A percentile compares a stretch with the other conserved stretches of the same genome.
Evolutionary conservation across 2,113 vertebrate genomes (phyloP).

Genomic region (Ptilorrhoa leucosticta): DNA sequence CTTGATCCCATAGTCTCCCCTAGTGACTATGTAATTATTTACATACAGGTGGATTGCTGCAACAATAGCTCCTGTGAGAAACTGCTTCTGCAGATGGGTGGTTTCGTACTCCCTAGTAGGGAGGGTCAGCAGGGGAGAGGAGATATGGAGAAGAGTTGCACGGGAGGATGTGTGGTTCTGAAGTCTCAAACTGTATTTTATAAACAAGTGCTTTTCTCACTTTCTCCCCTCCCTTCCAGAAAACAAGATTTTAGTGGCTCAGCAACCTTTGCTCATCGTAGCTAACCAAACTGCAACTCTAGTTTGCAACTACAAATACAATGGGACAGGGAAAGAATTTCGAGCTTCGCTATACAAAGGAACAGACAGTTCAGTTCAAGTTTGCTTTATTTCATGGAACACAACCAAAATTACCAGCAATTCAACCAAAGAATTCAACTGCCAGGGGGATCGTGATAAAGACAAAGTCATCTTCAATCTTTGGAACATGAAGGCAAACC

Average conservation of each 20-base stretch:
- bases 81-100: background rate
- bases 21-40: background rate
- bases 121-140: background rate
- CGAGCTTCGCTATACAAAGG: constrained; percentile 71
- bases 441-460: constrained; percentile 32
- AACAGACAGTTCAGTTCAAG: constrained; percentile 53
- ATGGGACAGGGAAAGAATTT: constrained; percentile 64
- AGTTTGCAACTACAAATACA: constrained; percentile 71
- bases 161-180: background rate
- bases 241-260: constrained; percentile 74
- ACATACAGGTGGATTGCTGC: background rate
- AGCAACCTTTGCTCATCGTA: constrained; percentile 47
- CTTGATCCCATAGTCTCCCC: background rate
- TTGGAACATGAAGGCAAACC: constrained; percentile 55
- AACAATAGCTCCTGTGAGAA: background rate
- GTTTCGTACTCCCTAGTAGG: background rate
- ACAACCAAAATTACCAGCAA: background rate
- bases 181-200: background rate
- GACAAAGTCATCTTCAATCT: constrained; percentile 71
- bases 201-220: constrained; percentile 46
- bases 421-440: constrained; percentile 50
- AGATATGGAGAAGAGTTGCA: background rate
- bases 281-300: constrained; percentile 45
- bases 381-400: constrained; percentile 68
- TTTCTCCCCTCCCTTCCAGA: constrained; percentile 33